Evolutionary conservation across 2,113 vertebrate genomes (phyloP).

Genomic region (Oreochromis spilurus): DNA sequence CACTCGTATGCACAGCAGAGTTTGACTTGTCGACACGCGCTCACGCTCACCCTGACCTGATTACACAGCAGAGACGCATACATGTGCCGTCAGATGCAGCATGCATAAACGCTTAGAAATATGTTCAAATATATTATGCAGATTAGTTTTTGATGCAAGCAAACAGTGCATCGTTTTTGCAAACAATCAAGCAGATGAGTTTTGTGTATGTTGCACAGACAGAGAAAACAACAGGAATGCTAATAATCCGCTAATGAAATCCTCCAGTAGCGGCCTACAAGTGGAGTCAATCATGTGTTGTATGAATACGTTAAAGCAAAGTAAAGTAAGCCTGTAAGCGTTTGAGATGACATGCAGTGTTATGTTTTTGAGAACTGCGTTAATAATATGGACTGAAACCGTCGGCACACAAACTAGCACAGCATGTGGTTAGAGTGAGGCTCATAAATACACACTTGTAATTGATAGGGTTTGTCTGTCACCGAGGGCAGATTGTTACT

Average conservation of each 20-base stretch:
- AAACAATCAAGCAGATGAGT: not conserved
- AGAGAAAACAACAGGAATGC: not conserved
- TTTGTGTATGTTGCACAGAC: not conserved
- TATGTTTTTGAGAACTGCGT: not conserved
- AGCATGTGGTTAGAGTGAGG: not conserved
- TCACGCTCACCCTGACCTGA: slow-evolving; percentile 13
- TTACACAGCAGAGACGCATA: slow-evolving; percentile 8
- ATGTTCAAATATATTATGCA: not conserved
- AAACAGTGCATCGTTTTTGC: not conserved
- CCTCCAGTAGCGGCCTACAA: not conserved
- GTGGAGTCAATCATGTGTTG: not conserved
- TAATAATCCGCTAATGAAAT: not conserved
- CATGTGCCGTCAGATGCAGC: not conserved
- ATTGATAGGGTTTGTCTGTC: slow-evolving; percentile 13
- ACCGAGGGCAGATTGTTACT: slow-evolving; percentile 15
- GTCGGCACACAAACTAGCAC: not conserved
- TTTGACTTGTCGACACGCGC: not conserved
- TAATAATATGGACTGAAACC: not conserved
- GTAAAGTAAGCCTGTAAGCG: not conserved
- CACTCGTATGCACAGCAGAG: not conserved
- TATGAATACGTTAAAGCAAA: not conserved
- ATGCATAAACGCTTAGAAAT: not conserved
- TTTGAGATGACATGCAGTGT: not conserved
- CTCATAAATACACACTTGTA: not conserved
- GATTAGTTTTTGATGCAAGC: not conserved